Base-by-base conservation (phyloP, 2,113 vertebrate genomes). In the Sprattus sprattus region DNA sequence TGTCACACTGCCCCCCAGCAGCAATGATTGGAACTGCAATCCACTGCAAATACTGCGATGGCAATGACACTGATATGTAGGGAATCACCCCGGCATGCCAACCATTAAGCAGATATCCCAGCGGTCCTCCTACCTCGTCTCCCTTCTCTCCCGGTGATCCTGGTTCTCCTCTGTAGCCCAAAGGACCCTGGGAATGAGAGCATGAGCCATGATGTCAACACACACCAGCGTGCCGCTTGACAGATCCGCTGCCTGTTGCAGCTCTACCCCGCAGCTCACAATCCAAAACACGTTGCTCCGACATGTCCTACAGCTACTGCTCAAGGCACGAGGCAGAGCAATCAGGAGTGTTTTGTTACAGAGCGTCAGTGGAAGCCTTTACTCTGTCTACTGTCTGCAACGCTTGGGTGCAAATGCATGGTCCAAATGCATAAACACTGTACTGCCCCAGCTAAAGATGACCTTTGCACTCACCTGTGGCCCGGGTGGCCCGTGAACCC, bases 161-260 rank as follows among this genome's bases (percentile, higher is more conserved):
- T 9, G 90, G 92, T 82, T 97, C 96, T 1, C 97, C 97, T 85
- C 94, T 94, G 93, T 96, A 97, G 39, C 97, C 97, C 90, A 95
- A 95, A 0, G 84, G 93, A 2, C 97, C 97, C 97, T 98, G 89
- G 67, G 4, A 75, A 39, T 82, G 22, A 82, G 4, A 39, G 54
- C 18, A 60, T 4, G 54, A 6, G 47, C 82, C 8, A 84, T 39
- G 83, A 20, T n/a, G 54, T 60, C 18, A 60, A 60, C 54, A 60
- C 54, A 60, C 54, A 60, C 54, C 20, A 60, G 18, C 16, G 5
- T 18, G 0, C 18, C 18, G 54, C 18, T 4, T 60, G 54, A 60
- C 54, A 60, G 18, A 60, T 60, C 54, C 6, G 22, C 20, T 60
- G 54, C 54, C 18, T 60, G 18, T 20, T 60, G 18, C 6, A 20